Evolutionary conservation across 2,888 invertebrate species (phyloP).

Genomic region (Dusona sp.): DNA sequence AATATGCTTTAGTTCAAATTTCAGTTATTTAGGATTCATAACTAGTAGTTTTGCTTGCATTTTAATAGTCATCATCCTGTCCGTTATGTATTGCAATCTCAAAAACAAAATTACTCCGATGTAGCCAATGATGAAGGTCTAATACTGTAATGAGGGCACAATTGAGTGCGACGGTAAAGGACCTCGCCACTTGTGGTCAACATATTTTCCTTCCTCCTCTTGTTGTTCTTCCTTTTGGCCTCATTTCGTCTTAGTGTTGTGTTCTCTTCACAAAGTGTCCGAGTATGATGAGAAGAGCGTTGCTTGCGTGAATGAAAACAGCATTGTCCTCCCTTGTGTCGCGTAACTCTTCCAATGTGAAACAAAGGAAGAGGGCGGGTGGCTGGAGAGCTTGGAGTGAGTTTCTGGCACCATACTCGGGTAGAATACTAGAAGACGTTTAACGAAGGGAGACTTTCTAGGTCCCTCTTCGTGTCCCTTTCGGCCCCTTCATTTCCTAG

Average conservation of each 20-base stretch:
- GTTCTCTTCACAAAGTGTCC: conserved; percentile 27
- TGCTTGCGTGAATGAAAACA: conserved; percentile 53
- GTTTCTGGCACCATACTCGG: conserved; percentile 6
- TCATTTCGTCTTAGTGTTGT: conserved; percentile 16
- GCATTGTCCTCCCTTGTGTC: conserved; percentile 22
- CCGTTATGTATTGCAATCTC: not conserved
- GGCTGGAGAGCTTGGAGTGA: conserved; percentile 21
- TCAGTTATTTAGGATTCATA: not conserved
- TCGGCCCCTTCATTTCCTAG: not conserved
- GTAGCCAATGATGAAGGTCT: not conserved
- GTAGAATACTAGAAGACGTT: conserved; percentile 22
- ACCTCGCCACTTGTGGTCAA: conserved; percentile 45
- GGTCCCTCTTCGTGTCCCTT: not conserved
- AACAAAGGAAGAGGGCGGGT: conserved; percentile 41
- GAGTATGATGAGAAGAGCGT: not conserved
- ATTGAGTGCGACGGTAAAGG: conserved; percentile 58
- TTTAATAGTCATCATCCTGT: not conserved
- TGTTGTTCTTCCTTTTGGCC: conserved; percentile 43
- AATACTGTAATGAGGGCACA: conserved; percentile 26
- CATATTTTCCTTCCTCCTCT: not conserved
- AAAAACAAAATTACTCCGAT: not conserved
- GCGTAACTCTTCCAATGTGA: conserved; percentile 50
- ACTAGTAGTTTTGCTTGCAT: not conserved
- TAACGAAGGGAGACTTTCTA: conserved; percentile 19
- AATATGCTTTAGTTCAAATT: not conserved